These are phyloP conservation scores for Nyctalus aviator DNA, from an alignment of 2,797 vertebrate species.

Conservation along the genomic window DNA sequence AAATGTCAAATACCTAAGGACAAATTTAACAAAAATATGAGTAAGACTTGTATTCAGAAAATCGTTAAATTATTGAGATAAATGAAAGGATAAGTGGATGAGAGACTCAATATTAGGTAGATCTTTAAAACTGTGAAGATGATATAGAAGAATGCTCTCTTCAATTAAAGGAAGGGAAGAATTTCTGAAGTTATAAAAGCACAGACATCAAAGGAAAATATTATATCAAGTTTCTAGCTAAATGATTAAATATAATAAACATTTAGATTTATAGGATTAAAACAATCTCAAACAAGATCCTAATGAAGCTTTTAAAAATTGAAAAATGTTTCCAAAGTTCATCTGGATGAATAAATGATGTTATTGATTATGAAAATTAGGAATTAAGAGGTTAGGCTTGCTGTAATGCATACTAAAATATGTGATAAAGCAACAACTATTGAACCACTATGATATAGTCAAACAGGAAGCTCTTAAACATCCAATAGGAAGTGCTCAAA, in stretches of 20 bases:
- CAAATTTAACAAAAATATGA: conserved; percentile 30
- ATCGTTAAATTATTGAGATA: neutral
- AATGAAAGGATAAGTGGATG: conserved; percentile 22
- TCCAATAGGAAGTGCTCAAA: neutral
- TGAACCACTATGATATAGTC: neutral
- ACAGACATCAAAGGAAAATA: neutral
- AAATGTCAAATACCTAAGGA: conserved; percentile 6
- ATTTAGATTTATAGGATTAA: conserved; percentile 49
- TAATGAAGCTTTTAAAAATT: neutral
- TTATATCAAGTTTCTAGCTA: conserved; percentile 27
- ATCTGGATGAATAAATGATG: neutral
- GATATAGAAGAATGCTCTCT: neutral
- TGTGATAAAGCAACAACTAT: neutral
- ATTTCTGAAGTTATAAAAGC: conserved; percentile 23
- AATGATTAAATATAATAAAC: conserved; percentile 30
- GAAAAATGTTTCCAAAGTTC: conserved; percentile 40
- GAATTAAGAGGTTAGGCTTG: conserved; percentile 10
- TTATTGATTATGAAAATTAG: conserved; percentile 48
- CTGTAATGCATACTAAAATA: neutral
- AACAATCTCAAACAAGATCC: conserved; percentile 29
- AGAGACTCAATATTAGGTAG: neutral
- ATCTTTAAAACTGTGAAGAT: conserved; percentile 18
- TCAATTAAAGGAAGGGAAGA: neutral
- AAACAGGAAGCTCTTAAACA: conserved; percentile 23
- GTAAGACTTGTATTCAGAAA: neutral